These are phyloP conservation scores for Gari tellinella DNA, from an alignment of 2,888 invertebrate species.

Conservation along the genomic window DNA sequence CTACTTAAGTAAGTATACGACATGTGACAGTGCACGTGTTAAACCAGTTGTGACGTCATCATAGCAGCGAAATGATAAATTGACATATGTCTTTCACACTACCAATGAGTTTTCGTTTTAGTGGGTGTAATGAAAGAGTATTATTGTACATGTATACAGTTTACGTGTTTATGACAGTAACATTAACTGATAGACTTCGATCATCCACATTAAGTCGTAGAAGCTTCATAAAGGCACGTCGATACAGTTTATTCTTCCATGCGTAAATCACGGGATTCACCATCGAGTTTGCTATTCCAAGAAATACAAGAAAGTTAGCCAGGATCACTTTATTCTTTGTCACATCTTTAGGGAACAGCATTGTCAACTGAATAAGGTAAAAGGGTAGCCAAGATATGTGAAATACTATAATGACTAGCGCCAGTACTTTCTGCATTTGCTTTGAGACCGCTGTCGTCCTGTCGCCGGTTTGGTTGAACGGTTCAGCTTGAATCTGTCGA, in stretches of 20 bases:
- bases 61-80: too few species aligned
- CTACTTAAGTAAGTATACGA: too few species aligned
- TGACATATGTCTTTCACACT: too few species aligned
- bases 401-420: conserved; percentile 55
- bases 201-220: conserved; percentile 24
- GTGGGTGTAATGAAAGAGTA: too few species aligned
- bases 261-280: conserved; percentile 70
- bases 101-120: too few species aligned
- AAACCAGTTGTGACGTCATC: too few species aligned
- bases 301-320: conserved; percentile 56
- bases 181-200: neutral
- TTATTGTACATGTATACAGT: too few species aligned
- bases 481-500: conserved; percentile 36
- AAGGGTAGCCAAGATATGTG: conserved; percentile 64
- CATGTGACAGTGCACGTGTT: too few species aligned
- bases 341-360: conserved; percentile 21
- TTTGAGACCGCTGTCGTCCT: conserved; percentile 20
- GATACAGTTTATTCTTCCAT: conserved; percentile 64
- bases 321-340: conserved; percentile 23
- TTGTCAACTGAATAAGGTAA: conserved; percentile 47
- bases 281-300: conserved; percentile 62
- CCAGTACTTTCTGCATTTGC: conserved; percentile 43
- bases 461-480: conserved; percentile 2
- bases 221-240: conserved; percentile 56
- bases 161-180: neutral